A percentile compares a stretch with the other conserved stretches of the same genome.
These are phyloP conservation scores for Oncorhynchus masou DNA, from an alignment of 2,113 vertebrate genomes.

Conservation along the genomic window DNA sequence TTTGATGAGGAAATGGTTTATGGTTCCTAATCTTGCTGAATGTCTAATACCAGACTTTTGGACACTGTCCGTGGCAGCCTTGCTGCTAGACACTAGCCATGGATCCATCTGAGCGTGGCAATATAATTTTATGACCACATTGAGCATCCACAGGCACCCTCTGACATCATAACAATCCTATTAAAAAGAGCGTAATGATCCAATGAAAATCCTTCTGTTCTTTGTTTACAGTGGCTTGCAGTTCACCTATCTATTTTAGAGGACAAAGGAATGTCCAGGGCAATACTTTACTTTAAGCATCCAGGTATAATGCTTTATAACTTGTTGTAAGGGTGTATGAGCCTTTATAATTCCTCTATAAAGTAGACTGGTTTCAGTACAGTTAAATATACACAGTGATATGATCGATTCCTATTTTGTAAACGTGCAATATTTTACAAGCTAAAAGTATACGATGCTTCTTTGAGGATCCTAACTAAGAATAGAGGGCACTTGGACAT, in stretches of 20 bases:
- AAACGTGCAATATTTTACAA: too few relatives aligned
- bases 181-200: conserved; percentile 56
- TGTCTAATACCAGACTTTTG: neutral
- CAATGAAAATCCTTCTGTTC: conserved; percentile 58
- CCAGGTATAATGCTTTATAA: conserved; percentile 14
- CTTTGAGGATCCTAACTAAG: neutral
- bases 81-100: neutral
- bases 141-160: conserved; percentile 63
- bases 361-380: too few relatives aligned
- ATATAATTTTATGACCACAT: conserved; percentile 53
- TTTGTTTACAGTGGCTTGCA: conserved; percentile 40
- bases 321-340: too few relatives aligned
- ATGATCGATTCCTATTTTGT: too few relatives aligned
- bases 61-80: conserved; percentile 26
- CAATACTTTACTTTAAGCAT: conserved; percentile 14
- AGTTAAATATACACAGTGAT: too few relatives aligned
- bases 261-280: too few relatives aligned
- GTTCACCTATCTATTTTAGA: conserved; percentile 26
- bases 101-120: conserved; percentile 40
- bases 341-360: too few relatives aligned
- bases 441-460: neutral
- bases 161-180: conserved; percentile 62
- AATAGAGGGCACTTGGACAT: too few relatives aligned
- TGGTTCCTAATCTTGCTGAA: neutral
- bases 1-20: neutral